phyloP scores from a whole-genome alignment of 2,888 invertebrate species.

The Phasia obesa region DNA sequence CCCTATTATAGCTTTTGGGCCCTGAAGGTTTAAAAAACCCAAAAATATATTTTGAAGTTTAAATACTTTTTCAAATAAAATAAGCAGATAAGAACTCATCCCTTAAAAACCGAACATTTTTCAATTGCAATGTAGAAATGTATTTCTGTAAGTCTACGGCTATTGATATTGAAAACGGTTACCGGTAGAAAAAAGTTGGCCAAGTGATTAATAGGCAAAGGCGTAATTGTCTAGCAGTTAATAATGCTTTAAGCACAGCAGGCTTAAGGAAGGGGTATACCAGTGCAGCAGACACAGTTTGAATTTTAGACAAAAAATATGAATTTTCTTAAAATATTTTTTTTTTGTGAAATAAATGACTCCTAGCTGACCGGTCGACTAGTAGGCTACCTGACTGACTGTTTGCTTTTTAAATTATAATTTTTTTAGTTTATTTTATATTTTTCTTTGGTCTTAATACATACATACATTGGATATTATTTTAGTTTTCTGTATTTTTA shows the following conservation, averaged over 20 bases:
- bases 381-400: slow-evolving; percentile 28
- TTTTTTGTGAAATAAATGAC: neutral
- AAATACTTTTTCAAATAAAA: too few species aligned
- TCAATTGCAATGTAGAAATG: neutral
- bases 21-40: too few species aligned
- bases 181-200: neutral
- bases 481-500: slow-evolving; percentile 6
- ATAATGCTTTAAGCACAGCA: slow-evolving; percentile 38
- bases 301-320: slow-evolving; percentile 38
- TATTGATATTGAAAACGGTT: slow-evolving; percentile 2
- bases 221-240: slow-evolving; percentile 51
- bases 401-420: slow-evolving; percentile 25
- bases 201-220: slow-evolving; percentile 43
- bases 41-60: too few species aligned
- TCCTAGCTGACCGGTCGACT: slow-evolving; percentile 20
- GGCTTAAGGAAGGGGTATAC: slow-evolving; percentile 29
- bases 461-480: slow-evolving; percentile 28
- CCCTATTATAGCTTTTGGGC: too few species aligned
- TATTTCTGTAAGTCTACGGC: neutral
- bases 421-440: slow-evolving; percentile 43
- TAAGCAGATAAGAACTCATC: too few species aligned
- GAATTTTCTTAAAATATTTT: neutral
- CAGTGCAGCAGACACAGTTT: slow-evolving; percentile 17
- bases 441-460: slow-evolving; percentile 23
- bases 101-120: too few species aligned